Percentiles rank a stretch among this genome's conserved stretches.
Evolutionary conservation across 2,888 invertebrate genomes (phyloP).

Genomic region (Tenthredo scrophulariae): DNA sequence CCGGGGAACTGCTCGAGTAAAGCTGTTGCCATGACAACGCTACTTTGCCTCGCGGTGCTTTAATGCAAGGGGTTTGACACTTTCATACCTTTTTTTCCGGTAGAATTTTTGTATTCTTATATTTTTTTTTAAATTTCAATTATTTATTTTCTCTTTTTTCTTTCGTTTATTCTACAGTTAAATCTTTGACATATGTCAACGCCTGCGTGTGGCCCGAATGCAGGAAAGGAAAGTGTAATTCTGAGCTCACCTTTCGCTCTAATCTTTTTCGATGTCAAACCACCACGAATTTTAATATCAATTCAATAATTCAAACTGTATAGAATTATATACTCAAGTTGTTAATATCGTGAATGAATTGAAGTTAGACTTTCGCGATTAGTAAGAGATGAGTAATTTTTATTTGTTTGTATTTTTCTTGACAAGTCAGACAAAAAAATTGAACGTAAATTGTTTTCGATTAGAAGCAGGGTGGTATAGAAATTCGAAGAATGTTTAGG

Average conservation of each 20-base stretch:
- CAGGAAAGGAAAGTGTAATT: neutral
- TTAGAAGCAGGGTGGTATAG: neutral
- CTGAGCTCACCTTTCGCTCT: neutral
- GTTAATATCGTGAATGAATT: neutral
- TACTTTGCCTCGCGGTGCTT: constrained; percentile 7
- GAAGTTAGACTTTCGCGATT: neutral
- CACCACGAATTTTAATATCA: neutral
- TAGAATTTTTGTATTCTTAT: neutral
- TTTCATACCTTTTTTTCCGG: neutral
- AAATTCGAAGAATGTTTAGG: neutral
- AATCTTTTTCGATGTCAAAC: neutral
- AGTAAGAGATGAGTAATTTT: neutral
- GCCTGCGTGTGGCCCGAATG: neutral
- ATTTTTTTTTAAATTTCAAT: too few relatives aligned
- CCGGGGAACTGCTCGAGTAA: constrained; percentile 22
- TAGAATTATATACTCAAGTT: neutral
- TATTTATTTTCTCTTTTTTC: neutral
- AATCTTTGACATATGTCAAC: neutral
- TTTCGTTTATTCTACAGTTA: neutral
- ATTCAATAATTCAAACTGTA: neutral
- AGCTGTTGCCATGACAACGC: constrained; percentile 36
- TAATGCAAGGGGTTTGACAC: constrained; percentile 34
- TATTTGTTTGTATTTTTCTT: too few relatives aligned
- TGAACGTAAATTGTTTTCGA: neutral
- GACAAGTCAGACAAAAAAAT: neutral